Evolutionary conservation across 1,140 invertebrate genomes (phyloP).

Genomic region (Polyergus mexicanus): DNA sequence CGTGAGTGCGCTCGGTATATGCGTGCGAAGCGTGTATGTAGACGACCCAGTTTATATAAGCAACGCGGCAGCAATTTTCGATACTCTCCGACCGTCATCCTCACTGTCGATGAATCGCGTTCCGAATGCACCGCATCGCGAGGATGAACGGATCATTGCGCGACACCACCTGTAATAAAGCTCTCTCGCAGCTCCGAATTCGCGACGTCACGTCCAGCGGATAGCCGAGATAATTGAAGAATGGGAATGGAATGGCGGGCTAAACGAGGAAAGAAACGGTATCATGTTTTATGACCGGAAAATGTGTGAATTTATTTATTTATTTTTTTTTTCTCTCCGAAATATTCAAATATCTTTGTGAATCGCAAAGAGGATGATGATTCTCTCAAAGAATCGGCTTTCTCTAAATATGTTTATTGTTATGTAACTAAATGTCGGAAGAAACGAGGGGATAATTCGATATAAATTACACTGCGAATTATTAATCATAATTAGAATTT

Average conservation of each 20-base stretch:
- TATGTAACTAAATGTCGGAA: background rate
- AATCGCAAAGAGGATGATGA: background rate
- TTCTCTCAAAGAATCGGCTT: background rate
- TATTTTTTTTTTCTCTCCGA: background rate
- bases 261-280: constrained; percentile 12
- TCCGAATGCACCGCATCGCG: constrained; percentile 23
- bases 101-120: constrained; percentile 24
- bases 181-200: constrained; percentile 22
- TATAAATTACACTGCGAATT: constrained; percentile 23
- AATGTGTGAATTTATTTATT: background rate
- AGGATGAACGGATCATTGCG: constrained; percentile 33
- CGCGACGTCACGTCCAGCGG: constrained; percentile 30
- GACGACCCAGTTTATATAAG: constrained; percentile 52
- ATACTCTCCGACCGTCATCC: background rate
- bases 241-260: background rate
- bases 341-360: background rate
- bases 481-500: constrained; percentile 35
- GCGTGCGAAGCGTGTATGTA: background rate
- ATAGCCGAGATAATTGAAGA: constrained; percentile 39
- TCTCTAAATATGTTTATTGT: background rate
- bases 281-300: background rate
- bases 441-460: background rate
- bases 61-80: constrained; percentile 50
- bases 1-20: background rate
- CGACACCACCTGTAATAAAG: constrained; percentile 49